Conservation (phyloP, 1,140 invertebrate genomes). For the Adelges cooleyi region DNA sequence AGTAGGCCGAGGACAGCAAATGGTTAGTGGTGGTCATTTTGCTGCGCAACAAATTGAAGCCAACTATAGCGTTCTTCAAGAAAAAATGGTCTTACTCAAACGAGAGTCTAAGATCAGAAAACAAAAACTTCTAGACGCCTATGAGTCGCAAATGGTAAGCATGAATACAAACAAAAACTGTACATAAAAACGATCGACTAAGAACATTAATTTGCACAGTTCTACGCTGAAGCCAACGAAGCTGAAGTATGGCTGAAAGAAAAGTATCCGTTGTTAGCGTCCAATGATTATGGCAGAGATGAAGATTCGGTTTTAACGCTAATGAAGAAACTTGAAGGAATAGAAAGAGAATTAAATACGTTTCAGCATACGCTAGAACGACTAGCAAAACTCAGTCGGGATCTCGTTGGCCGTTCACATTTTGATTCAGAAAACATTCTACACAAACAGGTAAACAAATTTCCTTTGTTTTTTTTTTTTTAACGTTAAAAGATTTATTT, state of each 20-base stretch:
- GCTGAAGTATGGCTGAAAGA: conserved; percentile 78
- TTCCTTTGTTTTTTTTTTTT: conserved; percentile 1
- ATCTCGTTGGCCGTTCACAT: conserved; percentile 59
- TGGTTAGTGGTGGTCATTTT: conserved; percentile 74
- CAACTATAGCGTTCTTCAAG: conserved; percentile 50
- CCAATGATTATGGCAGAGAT: conserved; percentile 70
- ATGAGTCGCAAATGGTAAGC: conserved; percentile 71
- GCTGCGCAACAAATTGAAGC: conserved; percentile 57
- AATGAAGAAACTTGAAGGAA: conserved; percentile 66
- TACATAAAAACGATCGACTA: background rate
- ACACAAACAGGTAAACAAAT: conserved; percentile 45
- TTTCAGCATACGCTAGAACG: conserved; percentile 58
- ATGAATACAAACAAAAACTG: background rate
- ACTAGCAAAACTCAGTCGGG: conserved; percentile 51
- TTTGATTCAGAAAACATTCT: conserved; percentile 67
- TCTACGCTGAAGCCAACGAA: conserved; percentile 75
- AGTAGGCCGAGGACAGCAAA: conserved; percentile 56
- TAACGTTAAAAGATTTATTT: background rate
- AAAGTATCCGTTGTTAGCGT: conserved; percentile 60
- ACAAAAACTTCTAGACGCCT: conserved; percentile 61
- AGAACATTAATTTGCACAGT: conserved; percentile 42
- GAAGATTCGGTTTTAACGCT: conserved; percentile 71
- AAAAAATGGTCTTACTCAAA: conserved; percentile 50
- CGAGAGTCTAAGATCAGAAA: conserved; percentile 60
- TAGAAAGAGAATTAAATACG: conserved; percentile 63